Conservation (phyloP, 1,140 invertebrate genomes). For the Brachystomella parvula region DNA sequence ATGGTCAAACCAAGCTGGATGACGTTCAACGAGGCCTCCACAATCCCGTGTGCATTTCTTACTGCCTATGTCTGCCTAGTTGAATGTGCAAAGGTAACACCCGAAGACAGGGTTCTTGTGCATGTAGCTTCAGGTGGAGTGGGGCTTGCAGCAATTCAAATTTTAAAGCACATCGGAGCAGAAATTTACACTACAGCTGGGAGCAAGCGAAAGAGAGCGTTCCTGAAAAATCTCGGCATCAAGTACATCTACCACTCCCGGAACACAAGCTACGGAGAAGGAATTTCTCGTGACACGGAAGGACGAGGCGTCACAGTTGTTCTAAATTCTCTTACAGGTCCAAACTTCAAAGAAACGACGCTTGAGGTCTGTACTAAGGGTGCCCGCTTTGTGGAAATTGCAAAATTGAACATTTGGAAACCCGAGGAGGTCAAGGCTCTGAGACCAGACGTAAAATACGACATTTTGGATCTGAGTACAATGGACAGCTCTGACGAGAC, state of each 20-base stretch:
- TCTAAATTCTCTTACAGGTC: background rate
- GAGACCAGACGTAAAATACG: constrained; percentile 5
- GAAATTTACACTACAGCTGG: constrained; percentile 6
- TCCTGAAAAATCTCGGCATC: background rate
- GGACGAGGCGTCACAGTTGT: constrained; percentile 1
- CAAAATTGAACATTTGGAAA: constrained; percentile 2
- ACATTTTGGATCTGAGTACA: background rate
- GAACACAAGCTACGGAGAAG: background rate
- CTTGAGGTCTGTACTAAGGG: background rate
- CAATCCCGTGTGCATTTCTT: background rate
- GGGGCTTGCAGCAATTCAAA: constrained; percentile 52
- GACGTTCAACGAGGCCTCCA: background rate
- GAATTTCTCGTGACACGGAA: background rate
- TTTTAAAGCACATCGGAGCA: constrained; percentile 45
- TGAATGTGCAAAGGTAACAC: constrained; percentile 31
- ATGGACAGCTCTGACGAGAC: background rate
- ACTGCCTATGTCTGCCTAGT: background rate
- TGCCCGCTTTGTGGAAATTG: constrained; percentile 5
- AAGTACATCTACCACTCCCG: background rate
- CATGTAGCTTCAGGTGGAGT: constrained; percentile 58
- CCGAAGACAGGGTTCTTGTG: constrained; percentile 49
- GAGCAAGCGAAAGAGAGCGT: constrained; percentile 3
- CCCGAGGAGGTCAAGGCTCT: background rate
- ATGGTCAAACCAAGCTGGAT: background rate
- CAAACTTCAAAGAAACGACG: constrained; percentile 3